These are phyloP conservation scores for Nasonovia ribisnigri DNA, from an alignment of 2,888 invertebrate genomes.

Conservation along the genomic window DNA sequence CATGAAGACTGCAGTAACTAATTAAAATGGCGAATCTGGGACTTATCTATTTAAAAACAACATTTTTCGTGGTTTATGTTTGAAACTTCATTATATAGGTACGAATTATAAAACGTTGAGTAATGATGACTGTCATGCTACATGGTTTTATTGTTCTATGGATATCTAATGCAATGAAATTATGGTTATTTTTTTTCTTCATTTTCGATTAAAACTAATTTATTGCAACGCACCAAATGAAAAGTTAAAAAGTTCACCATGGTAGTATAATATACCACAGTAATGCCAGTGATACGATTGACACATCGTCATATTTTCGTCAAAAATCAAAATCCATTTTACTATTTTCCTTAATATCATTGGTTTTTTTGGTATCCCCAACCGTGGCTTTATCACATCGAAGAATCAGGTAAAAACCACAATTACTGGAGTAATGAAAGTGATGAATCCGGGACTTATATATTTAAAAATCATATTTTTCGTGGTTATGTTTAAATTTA, in stretches of 20 bases:
- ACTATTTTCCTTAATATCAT: background rate
- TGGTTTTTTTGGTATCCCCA: background rate
- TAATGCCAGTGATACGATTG: background rate
- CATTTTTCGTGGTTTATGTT: background rate
- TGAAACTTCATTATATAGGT: background rate
- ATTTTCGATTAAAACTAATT: background rate
- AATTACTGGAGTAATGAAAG: background rate
- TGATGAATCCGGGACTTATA: background rate
- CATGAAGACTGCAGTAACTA: background rate
- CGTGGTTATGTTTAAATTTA: background rate
- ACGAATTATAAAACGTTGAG: background rate
- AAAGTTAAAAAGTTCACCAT: background rate
- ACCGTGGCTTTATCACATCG: background rate
- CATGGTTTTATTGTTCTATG: background rate
- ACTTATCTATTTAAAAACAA: background rate
- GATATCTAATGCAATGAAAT: background rate
- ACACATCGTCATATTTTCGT: background rate
- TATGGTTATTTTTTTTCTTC: background rate
- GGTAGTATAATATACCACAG: too few species aligned
- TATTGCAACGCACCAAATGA: background rate
- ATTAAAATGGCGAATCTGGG: background rate
- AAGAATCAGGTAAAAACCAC: background rate
- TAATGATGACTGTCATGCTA: background rate
- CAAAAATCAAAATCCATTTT: background rate
- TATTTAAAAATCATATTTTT: background rate